Percentiles rank a stretch among this genome's conserved stretches.
Conservation (phyloP, 2,113 vertebrate genomes). For the Aldabrachelys gigantea region DNA sequence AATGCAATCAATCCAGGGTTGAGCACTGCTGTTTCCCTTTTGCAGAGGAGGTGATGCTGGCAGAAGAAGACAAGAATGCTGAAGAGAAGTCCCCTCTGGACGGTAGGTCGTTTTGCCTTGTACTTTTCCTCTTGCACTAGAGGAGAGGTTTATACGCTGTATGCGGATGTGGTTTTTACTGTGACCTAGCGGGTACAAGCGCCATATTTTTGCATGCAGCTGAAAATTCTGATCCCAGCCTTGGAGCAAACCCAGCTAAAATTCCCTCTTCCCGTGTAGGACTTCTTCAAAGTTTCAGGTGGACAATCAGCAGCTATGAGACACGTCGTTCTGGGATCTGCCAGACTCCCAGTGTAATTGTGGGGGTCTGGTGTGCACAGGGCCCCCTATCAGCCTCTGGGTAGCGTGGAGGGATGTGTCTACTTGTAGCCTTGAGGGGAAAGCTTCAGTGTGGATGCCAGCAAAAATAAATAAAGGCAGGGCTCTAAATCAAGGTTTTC, state of each 20-base stretch:
- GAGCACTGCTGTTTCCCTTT: constrained; percentile 5
- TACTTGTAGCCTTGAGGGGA: background rate
- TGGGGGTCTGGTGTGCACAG: background rate
- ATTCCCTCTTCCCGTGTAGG: background rate
- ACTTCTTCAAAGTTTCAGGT: constrained; percentile 4
- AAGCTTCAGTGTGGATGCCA: constrained; percentile 17
- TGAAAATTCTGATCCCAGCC: background rate
- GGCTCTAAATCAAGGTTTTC: constrained; percentile 7
- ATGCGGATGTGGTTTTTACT: background rate
- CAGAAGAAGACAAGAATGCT: constrained; percentile 94
- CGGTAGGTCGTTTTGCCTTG: constrained; percentile 77
- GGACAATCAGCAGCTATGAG: constrained; percentile 10
- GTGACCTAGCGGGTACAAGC: background rate
- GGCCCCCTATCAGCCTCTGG: background rate
- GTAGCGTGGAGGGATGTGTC: background rate
- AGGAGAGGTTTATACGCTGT: background rate
- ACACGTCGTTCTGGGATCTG: background rate
- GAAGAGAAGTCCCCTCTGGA: constrained; percentile 95
- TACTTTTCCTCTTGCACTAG: background rate
- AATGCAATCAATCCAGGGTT: accelerated
- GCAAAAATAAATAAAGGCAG: constrained; percentile 29
- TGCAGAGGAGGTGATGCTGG: constrained; percentile 98
- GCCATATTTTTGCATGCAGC: background rate
- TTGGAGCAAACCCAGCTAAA: background rate
- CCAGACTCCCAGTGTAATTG: background rate